Base-by-base conservation (phyloP, 2,113 vertebrate genomes). In the Coracopsis vasa region DNA sequence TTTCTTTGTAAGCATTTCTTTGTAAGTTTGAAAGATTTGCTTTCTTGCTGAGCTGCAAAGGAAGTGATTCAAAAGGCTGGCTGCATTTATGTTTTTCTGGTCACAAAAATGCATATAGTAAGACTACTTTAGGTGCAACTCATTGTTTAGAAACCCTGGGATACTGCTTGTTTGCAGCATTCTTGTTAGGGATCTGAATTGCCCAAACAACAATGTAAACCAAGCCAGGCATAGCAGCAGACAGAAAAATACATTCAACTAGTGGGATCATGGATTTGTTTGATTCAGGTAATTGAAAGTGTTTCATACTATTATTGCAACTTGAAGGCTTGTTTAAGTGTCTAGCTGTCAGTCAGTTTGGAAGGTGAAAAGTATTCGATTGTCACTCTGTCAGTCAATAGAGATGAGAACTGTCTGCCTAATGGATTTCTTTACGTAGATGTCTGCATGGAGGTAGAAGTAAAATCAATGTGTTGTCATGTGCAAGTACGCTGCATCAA, bases 391-490 rank as follows among this genome's bases (percentile, higher is more conserved):
- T 99, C 99, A 99, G 99, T 99, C 99, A 99, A 98, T 98, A 98
- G 99, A 98, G 99, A 99, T 99, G 98, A 99, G 98, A 99, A 98
- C 98, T 99, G 99, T 99, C 99, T 99, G 99, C 98, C 98, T 99
- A 99, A 99, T 99, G 99, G 99, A 99, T 99, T 99, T 99, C 99
- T 99, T 99, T 98, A 99, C 99, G 97, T 98, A 98, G 98, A 99
- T 98, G 98, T 98, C 98, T 99, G 98, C 98, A 98, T 98, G 98
- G 98, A 98, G 98, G 98, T 98, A 98, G 99, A 99, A 99, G 99
- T 98, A 98, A 99, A 99, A 99, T 99, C 99, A 98, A 99, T 99
- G 99, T 98, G 98, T 99, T 99, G 99, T 99, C 99, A 99, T 99
- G 99, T 98, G 99, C 96, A 95, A 98, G 98, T 98, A 93, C 97